These are phyloP conservation scores for Candoia aspera DNA, from an alignment of 2,113 vertebrate species.

Conservation along the genomic window DNA sequence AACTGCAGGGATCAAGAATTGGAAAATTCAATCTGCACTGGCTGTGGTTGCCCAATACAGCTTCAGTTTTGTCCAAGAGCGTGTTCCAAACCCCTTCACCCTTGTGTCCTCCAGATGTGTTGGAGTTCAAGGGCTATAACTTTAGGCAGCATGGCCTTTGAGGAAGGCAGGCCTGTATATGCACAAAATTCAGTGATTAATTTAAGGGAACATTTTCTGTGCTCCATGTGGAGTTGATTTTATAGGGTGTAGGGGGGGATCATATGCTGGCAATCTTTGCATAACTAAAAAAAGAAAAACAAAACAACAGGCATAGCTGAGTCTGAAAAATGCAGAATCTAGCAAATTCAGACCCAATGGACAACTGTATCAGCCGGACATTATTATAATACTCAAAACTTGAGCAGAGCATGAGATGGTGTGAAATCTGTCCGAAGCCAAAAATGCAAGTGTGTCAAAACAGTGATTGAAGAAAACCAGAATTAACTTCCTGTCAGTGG, in stretches of 20 bases:
- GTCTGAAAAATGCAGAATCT: not conserved
- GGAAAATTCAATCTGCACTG: not conserved
- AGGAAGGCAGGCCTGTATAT: not conserved
- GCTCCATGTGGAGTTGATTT: not conserved
- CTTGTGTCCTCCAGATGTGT: not conserved
- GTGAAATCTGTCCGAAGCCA: not conserved
- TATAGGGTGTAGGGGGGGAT: not conserved
- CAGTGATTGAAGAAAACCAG: slow-evolving; percentile 26
- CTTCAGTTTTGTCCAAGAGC: not conserved
- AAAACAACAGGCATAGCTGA: not conserved
- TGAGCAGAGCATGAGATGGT: not conserved
- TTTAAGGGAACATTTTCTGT: not conserved
- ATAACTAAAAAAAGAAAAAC: not conserved
- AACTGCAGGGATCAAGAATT: not conserved
- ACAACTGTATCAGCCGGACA: not conserved
- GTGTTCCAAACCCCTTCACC: not conserved
- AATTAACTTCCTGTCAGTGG: slow-evolving; percentile 12
- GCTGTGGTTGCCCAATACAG: not conserved
- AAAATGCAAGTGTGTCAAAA: not conserved
- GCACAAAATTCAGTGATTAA: not conserved
- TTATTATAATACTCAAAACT: not conserved
- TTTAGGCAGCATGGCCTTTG: not conserved
- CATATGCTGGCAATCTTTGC: not conserved
- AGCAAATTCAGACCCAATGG: not conserved
- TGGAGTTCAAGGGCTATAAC: not conserved